These are phyloP conservation scores for Geococcyx californianus DNA, from an alignment of 2,113 vertebrate genomes.

Conservation along the genomic window DNA sequence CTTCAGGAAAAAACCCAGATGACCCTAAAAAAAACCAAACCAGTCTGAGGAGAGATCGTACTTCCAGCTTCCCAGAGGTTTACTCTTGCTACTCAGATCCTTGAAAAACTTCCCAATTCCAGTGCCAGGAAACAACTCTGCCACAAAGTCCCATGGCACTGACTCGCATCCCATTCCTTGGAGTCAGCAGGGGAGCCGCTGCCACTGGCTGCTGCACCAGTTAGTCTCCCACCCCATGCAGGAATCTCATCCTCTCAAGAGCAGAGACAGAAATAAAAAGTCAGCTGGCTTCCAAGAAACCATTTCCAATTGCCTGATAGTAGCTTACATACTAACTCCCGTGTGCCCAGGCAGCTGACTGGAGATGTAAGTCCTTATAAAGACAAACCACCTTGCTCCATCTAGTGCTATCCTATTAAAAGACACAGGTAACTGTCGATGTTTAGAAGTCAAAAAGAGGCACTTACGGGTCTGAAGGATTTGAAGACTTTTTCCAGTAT, in stretches of 20 bases:
- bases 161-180: not conserved
- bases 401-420: not conserved
- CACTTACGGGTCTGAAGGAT: constrained; percentile 95
- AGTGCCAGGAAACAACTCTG: not conserved
- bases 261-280: constrained; percentile 37
- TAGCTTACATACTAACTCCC: not conserved
- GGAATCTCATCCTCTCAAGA: constrained; percentile 14
- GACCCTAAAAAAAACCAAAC: not conserved
- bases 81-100: not conserved
- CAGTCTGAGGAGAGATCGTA: rapidly evolving
- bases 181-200: not conserved
- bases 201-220: not conserved
- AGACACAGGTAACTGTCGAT: not conserved
- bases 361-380: not conserved
- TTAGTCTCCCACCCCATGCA: not conserved
- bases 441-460: not conserved
- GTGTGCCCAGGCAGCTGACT: not conserved
- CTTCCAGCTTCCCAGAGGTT: not conserved
- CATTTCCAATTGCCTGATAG: not conserved
- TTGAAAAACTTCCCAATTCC: not conserved
- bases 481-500: constrained; percentile 98
- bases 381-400: not conserved
- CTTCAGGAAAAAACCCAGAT: not conserved
- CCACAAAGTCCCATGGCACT: not conserved
- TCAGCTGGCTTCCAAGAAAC: constrained; percentile 36